Evolutionary conservation across 53 echinoderm and acorn worm species (phyloP), one percentile per base, ranked within the genome.

Genomic region (Antedon mediterranea): DNA sequence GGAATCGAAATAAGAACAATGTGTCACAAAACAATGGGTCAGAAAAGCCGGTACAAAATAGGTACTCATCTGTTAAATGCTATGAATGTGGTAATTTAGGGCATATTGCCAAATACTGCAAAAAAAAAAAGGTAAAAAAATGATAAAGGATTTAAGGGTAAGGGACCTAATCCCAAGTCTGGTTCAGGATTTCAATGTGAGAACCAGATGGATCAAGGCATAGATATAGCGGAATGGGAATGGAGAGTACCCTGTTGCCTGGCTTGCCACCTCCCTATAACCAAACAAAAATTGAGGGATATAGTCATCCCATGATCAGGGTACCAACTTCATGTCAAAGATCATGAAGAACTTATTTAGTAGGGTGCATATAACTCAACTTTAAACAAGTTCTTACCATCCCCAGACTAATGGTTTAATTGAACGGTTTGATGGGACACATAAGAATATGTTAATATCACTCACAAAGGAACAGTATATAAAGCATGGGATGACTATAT

Each of bases 381-480:
- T 42, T 26, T 37, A 31, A 32, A 72, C n/a, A n/a, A n/a, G 28
- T 72, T 32, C 34, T 72, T 70, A 41, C 30, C 81, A 81, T 29
- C 81, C 33, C 3, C 75, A 74, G 42, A 81, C 81, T 7, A 74
- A 81, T 74, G 81, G 81, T 28, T 1, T 74, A 4, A 81, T 75
- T 31, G 75, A 81, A 27, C 8, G 74, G 23, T 74, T 81, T n/a
- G 74, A 81, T 81, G 81, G 74, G 0, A 73, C 80, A 4, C 32
- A 28, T 34, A 74, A 37, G 30, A 74, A 81, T 74, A 81, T 34
- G 81, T 30, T 43, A 20, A 70, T 72, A 9, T 71, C 71, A 31
- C 72, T 79, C 0, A 79, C 41, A 31, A 23, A 14, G 14, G 77
- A 77, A 34, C 77, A 71, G n/a, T n/a, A 14, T 34, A 43, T 28